These are phyloP conservation scores for Nilaparvata lugens DNA, from an alignment of 1,140 invertebrate species.

Conservation along the genomic window DNA sequence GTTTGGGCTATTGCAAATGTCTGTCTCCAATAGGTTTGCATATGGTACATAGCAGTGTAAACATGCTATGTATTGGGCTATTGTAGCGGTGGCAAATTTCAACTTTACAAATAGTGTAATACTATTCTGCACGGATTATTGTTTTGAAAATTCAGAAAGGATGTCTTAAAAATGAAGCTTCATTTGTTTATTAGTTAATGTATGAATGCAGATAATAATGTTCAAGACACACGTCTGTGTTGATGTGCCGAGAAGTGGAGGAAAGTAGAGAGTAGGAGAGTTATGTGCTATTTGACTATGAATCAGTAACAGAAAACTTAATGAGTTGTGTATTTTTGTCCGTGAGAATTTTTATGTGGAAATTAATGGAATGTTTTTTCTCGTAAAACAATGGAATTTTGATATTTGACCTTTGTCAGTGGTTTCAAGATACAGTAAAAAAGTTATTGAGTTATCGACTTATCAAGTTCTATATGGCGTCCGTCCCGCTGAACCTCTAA, in stretches of 20 bases:
- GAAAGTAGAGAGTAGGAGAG: neutral
- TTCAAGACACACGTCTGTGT: neutral
- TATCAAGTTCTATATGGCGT: neutral
- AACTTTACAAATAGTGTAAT: slow-evolving; percentile 18
- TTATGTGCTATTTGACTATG: too few relatives aligned
- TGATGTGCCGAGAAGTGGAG: neutral
- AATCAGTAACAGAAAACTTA: too few relatives aligned
- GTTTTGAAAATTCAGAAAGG: slow-evolving; percentile 11
- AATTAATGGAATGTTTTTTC: too few relatives aligned
- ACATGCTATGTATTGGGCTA: slow-evolving; percentile 7
- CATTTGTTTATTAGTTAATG: slow-evolving; percentile 6
- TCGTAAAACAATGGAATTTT: too few relatives aligned
- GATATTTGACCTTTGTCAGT: too few relatives aligned
- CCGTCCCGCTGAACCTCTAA: neutral
- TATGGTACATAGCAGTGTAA: slow-evolving; percentile 17
- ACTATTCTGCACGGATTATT: slow-evolving; percentile 26
- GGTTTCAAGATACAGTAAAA: slow-evolving; percentile 19
- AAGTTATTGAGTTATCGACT: neutral
- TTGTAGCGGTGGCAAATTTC: slow-evolving; percentile 11
- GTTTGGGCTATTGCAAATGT: slow-evolving; percentile 25
- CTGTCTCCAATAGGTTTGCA: slow-evolving; percentile 14
- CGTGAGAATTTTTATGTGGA: too few relatives aligned
- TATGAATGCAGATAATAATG: neutral
- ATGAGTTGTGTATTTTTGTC: too few relatives aligned
- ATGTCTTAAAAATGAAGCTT: slow-evolving; percentile 12